Evolutionary conservation across 1,140 invertebrate species (phyloP).

Genomic region (Physella acuta): DNA sequence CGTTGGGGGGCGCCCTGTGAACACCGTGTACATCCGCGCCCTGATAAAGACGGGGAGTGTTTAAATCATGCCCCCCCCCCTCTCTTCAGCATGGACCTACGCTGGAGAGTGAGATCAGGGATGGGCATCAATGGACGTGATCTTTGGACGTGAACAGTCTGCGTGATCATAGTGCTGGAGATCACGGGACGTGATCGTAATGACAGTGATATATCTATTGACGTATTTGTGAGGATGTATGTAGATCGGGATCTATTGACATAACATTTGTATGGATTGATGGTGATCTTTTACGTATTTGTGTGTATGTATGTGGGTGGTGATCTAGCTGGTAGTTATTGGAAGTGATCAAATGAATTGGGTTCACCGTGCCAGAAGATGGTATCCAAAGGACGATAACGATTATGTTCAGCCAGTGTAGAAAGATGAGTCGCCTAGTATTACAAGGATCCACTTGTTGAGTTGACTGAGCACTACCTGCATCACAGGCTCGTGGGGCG

Average conservation of each 20-base stretch:
- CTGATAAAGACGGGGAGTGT: slow-evolving; percentile 1
- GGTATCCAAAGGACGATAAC: no score
- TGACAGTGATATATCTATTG: background rate
- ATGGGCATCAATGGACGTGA: background rate
- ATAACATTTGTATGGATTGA: no score
- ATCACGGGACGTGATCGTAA: background rate
- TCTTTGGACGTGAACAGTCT: background rate
- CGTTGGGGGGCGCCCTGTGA: background rate
- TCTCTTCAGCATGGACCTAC: background rate
- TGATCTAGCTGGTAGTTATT: no score
- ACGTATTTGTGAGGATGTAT: background rate
- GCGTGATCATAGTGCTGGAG: background rate
- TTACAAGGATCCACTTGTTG: no score
- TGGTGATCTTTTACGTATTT: no score
- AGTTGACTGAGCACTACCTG: no score
- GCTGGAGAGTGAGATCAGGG: background rate
- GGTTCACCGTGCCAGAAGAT: no score
- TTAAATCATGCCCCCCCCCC: background rate
- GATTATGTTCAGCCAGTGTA: no score
- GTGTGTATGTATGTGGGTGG: no score
- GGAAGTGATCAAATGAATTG: no score
- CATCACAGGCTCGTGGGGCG: no score
- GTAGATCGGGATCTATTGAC: background rate
- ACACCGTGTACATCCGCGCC: background rate
- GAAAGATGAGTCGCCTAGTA: no score